Evolutionary conservation across 1,140 invertebrate genomes (phyloP).

Genomic region (Hirudo medicinalis): DNA sequence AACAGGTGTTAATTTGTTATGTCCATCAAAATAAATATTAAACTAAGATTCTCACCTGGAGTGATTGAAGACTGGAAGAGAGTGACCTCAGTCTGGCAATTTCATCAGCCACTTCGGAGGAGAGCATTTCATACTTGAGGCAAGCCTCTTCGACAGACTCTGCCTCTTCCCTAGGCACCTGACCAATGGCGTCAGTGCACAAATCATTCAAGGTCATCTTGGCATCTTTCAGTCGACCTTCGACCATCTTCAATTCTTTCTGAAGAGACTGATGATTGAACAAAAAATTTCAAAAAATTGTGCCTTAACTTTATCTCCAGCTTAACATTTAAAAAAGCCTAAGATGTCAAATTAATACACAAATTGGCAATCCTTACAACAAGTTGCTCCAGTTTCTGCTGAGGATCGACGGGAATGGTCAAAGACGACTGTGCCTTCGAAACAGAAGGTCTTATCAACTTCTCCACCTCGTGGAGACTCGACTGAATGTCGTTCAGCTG

Average conservation of each 20-base stretch:
- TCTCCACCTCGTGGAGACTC: not conserved
- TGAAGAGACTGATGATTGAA: not conserved
- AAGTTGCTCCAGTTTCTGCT: not conserved
- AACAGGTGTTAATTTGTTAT: too few relatives aligned
- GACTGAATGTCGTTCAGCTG: slow-evolving; percentile 2
- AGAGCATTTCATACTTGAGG: not conserved
- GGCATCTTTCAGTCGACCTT: slow-evolving; percentile 8
- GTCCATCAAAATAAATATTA: too few relatives aligned
- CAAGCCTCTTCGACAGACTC: not conserved
- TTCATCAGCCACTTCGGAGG: not conserved
- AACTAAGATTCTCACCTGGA: not conserved
- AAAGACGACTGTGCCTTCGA: not conserved
- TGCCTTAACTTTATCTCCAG: too few relatives aligned
- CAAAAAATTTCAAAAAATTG: too few relatives aligned
- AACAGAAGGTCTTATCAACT: not conserved
- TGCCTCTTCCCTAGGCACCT: not conserved
- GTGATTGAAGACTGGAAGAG: not conserved
- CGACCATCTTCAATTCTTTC: slow-evolving; percentile 1
- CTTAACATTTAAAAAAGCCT: too few relatives aligned
- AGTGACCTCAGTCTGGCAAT: slow-evolving; percentile 6
- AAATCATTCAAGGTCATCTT: slow-evolving; percentile 8
- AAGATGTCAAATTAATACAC: not conserved
- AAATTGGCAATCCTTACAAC: not conserved
- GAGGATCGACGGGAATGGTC: not conserved
- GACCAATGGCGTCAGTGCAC: slow-evolving; percentile 6